phyloP scores from a whole-genome alignment of 2,797 vertebrate genomes.

The Leptatherina wallacei region DNA sequence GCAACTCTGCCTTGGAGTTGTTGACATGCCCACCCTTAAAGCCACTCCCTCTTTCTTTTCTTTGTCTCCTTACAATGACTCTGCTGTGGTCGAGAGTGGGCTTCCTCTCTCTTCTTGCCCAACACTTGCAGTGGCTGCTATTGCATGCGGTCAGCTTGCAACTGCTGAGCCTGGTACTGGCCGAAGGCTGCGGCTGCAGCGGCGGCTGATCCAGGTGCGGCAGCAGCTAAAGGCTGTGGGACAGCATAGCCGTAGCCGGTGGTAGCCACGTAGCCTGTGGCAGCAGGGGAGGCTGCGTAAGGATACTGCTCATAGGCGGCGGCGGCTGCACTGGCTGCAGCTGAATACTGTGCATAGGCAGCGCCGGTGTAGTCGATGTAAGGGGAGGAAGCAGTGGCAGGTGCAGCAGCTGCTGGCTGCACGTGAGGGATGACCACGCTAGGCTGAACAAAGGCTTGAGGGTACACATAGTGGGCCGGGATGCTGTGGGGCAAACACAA shows the following conservation, averaged over 20 bases:
- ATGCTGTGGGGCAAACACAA: slow-evolving; percentile 89
- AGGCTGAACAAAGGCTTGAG: slow-evolving; percentile 97
- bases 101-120: slow-evolving; percentile 67
- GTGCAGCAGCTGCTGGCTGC: slow-evolving; percentile 87
- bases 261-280: slow-evolving; percentile 90
- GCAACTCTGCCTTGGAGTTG: slow-evolving; percentile 66
- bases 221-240: slow-evolving; percentile 90
- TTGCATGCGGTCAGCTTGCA: slow-evolving; percentile 98
- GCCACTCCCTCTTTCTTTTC: slow-evolving; percentile 65
- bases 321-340: slow-evolving; percentile 86
- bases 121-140: slow-evolving; percentile 82
- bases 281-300: slow-evolving; percentile 91
- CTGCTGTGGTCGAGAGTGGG: slow-evolving; percentile 52
- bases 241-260: slow-evolving; percentile 94
- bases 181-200: slow-evolving; percentile 86
- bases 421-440: slow-evolving; percentile 97
- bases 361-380: slow-evolving; percentile 98
- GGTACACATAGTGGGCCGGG: slow-evolving; percentile 98
- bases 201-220: slow-evolving; percentile 89
- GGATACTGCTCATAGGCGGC: slow-evolving; percentile 96
- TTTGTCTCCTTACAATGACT: slow-evolving; percentile 55
- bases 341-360: slow-evolving; percentile 94
- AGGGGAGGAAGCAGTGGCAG: slow-evolving; percentile 88
- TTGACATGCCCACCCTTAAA: slow-evolving; percentile 48
- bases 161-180: slow-evolving; percentile 93